These are phyloP conservation scores for Actenoides hombroni DNA, from an alignment of 2,113 vertebrate genomes.

Conservation along the genomic window DNA sequence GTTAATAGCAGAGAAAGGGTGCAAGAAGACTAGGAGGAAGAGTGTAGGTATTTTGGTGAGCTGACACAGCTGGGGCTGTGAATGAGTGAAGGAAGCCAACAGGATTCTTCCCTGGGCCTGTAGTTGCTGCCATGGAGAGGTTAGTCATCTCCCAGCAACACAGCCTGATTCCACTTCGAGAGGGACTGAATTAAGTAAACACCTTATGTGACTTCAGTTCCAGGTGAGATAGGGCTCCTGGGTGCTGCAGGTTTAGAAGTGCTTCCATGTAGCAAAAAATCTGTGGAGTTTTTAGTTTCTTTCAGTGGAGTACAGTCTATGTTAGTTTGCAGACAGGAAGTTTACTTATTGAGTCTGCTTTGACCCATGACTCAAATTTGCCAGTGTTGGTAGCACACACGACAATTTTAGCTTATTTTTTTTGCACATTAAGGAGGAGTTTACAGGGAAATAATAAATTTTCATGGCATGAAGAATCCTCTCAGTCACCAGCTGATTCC, in stretches of 20 bases:
- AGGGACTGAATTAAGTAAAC: background rate
- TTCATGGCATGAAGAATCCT: background rate
- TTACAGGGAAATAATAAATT: background rate
- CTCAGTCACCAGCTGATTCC: background rate
- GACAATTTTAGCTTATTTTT: background rate
- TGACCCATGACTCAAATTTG: background rate
- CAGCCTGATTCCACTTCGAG: background rate
- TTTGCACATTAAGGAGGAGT: background rate
- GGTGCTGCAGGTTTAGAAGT: background rate
- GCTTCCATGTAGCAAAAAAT: background rate
- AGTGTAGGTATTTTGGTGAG: background rate
- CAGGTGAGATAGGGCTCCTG: background rate
- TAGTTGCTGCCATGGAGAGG: background rate
- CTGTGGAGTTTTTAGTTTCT: background rate
- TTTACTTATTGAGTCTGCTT: background rate
- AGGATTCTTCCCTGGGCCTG: background rate
- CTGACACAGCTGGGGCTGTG: background rate
- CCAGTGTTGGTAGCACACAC: background rate
- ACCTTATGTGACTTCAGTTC: background rate
- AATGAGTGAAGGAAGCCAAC: background rate
- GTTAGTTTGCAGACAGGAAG: background rate
- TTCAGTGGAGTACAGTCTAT: background rate
- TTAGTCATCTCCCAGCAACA: background rate
- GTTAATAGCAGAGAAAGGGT: background rate
- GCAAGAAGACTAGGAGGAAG: background rate